Evolutionary conservation across 2,797 vertebrate genomes (phyloP).

Genomic region (Oreochromis mossambicus): DNA sequence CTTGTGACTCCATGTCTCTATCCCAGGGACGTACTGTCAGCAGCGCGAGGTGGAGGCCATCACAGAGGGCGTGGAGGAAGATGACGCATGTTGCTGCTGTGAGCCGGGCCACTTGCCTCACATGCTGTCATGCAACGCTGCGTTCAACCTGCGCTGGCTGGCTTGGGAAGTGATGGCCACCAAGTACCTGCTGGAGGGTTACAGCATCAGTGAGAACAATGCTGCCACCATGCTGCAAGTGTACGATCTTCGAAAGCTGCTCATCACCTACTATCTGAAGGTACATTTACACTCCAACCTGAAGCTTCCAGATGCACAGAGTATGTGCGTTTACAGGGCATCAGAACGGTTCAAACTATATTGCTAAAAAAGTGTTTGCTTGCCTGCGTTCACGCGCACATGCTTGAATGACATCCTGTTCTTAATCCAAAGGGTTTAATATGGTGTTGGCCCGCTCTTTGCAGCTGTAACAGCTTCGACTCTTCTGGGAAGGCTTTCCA

Average conservation of each 20-base stretch:
- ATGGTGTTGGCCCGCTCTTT: background rate
- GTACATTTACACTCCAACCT: constrained; percentile 55
- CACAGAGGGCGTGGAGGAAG: constrained; percentile 92
- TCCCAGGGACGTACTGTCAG: constrained; percentile 92
- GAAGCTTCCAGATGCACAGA: fast-evolving
- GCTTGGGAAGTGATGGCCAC: constrained; percentile 91
- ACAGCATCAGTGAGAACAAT: constrained; percentile 94
- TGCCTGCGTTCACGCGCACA: background rate
- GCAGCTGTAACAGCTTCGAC: background rate
- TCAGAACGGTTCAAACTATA: background rate
- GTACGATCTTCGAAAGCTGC: constrained; percentile 91
- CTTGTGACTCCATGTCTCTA: background rate
- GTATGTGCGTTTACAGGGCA: background rate
- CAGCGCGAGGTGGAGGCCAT: constrained; percentile 97
- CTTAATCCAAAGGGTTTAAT: background rate
- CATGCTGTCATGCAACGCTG: constrained; percentile 90
- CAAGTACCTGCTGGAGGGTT: constrained; percentile 94
- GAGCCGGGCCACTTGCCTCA: constrained; percentile 88
- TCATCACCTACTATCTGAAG: constrained; percentile 94
- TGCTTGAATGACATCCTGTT: background rate
- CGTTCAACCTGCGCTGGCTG: constrained; percentile 93
- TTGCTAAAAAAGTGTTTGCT: background rate
- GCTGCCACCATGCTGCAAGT: constrained; percentile 94
- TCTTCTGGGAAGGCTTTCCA: background rate
- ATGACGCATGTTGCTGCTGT: constrained; percentile 92